phyloP scores from a whole-genome alignment of 1,140 invertebrate species.

The Lasioglossum baleicum region DNA sequence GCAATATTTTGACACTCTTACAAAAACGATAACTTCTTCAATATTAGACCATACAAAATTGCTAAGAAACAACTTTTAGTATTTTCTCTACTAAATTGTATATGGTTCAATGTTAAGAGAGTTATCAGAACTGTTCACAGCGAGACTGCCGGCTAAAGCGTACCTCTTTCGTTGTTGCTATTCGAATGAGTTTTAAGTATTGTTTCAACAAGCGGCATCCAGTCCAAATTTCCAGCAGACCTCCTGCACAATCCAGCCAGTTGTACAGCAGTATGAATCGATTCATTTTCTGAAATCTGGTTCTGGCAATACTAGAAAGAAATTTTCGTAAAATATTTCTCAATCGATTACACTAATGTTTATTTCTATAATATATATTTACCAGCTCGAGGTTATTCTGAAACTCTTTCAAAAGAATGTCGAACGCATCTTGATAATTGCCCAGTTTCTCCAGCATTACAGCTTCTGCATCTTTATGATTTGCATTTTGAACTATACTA shows the following conservation, averaged over 20 bases:
- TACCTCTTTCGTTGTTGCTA: slow-evolving; percentile 69
- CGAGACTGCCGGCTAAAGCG: background rate
- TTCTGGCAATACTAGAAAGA: slow-evolving; percentile 56
- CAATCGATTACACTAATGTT: slow-evolving; percentile 47
- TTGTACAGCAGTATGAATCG: slow-evolving; percentile 66
- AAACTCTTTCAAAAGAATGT: slow-evolving; percentile 71
- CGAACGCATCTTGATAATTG: slow-evolving; percentile 76
- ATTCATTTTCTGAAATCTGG: slow-evolving; percentile 64
- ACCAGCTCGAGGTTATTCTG: slow-evolving; percentile 68
- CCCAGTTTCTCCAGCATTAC: slow-evolving; percentile 77
- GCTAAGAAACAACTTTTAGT: too few relatives aligned
- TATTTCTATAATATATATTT: slow-evolving; percentile 22
- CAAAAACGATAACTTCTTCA: too few relatives aligned
- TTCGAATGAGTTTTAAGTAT: slow-evolving; percentile 70
- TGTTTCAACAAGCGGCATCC: slow-evolving; percentile 76
- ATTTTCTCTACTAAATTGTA: too few relatives aligned
- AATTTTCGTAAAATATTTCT: background rate
- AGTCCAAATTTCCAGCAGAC: slow-evolving; percentile 75
- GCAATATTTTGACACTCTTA: too few relatives aligned
- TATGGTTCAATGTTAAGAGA: too few relatives aligned
- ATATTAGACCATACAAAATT: too few relatives aligned
- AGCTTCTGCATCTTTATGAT: slow-evolving; percentile 74
- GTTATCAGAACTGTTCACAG: background rate
- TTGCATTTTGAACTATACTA: slow-evolving; percentile 70
- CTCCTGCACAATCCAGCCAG: slow-evolving; percentile 74